These are phyloP conservation scores for Budorcas taxicolor DNA, from an alignment of 2,113 vertebrate genomes.

Conservation along the genomic window DNA sequence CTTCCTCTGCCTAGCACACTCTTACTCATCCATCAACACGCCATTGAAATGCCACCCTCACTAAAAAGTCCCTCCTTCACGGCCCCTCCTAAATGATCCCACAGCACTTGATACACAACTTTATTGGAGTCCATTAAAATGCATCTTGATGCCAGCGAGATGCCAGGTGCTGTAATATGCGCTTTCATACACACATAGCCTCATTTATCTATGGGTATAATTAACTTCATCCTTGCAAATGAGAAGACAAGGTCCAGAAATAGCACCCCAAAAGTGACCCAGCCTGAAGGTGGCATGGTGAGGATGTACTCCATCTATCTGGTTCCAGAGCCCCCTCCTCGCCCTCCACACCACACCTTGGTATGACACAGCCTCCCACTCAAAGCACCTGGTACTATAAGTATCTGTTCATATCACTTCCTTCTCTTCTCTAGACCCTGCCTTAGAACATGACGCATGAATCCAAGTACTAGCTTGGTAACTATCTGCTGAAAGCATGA, in stretches of 20 bases:
- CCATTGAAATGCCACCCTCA: background rate
- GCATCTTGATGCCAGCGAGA: background rate
- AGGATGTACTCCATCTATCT: background rate
- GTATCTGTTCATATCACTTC: no score
- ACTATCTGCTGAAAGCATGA: accelerated
- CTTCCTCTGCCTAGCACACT: background rate
- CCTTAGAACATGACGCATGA: accelerated
- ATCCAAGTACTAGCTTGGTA: background rate
- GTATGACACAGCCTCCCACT: background rate
- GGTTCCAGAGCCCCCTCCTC: background rate
- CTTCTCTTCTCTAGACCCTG: background rate
- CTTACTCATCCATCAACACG: background rate
- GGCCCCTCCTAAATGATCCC: background rate
- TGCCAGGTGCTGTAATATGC: background rate
- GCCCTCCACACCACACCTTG: background rate
- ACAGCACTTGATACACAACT: background rate
- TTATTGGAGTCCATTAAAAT: background rate
- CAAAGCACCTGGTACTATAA: background rate
- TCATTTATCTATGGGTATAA: background rate
- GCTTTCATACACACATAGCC: background rate
- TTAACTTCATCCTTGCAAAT: background rate
- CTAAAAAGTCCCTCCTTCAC: background rate
- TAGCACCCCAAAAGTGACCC: background rate
- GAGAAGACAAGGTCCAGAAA: background rate
- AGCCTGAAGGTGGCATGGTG: background rate